Evolutionary conservation across 2,113 vertebrate species (phyloP), one percentile per base, ranked within the genome.

Genomic region (Synchiropus splendidus): DNA sequence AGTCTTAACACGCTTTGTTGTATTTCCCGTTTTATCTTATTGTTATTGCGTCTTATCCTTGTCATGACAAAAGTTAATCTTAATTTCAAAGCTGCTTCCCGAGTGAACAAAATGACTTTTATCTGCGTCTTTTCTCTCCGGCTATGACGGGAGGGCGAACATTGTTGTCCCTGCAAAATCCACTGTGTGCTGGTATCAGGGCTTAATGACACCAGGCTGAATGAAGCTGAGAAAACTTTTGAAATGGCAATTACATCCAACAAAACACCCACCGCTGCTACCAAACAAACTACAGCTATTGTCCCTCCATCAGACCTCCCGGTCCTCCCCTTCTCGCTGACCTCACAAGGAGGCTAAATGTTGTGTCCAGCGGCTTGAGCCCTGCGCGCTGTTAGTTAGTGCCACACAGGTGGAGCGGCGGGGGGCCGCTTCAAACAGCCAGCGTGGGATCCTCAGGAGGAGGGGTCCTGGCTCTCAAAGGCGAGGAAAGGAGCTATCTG

Each of bases 311-410:
- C 53, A 8, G 39, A 43, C 31, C 51, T 44, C 55, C 51, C 35
- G 17, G 13, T n/a, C n/a, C 42, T 11, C 58, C 39, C 45, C 37
- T 52, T 50, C 34, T 64, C 41, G 51, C 70, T 60, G 82, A 77
- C 77, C 80, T 74, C 78, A 75, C 70, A 78, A 79, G 71, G 70
- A 83, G 81, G 76, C 75, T 80, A 82, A 87, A 86, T 70, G 70
- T 70, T 80, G 68, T 67, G 67, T 71, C 77, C 74, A 83, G 75
- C 80, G 78, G 83, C 80, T 86, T 80, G 78, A 61, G 72, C 47
- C 74, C 62, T 49, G 64, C 38, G 69, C 76, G 77, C 76, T 84
- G 84, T 64, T 75, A 75, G 84, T 63, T 75, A 75, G 76, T 61
- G 67, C 83, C 81, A 83, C 60, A 84, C 75, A 82, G 70, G 83